These are phyloP conservation scores for Yasuhikotakia modesta DNA, from an alignment of 2,797 vertebrate genomes.

Conservation along the genomic window DNA sequence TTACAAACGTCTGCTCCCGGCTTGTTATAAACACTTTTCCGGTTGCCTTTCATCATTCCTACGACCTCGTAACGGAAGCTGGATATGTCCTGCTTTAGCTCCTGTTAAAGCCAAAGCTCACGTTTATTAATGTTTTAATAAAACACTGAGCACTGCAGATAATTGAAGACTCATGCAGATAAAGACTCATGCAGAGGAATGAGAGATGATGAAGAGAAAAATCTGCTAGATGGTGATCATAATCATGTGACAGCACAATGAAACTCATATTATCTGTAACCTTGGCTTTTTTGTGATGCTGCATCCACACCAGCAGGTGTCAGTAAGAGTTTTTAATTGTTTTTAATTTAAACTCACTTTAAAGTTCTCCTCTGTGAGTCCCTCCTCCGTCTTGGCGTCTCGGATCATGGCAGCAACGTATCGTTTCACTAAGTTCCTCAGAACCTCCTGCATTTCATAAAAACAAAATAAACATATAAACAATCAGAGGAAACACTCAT, in stretches of 20 bases:
- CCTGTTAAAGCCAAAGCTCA: too few relatives aligned
- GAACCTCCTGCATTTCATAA: slow-evolving; percentile 94
- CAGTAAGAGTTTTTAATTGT: too few relatives aligned
- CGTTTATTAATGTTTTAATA: too few relatives aligned
- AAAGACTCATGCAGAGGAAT: too few relatives aligned
- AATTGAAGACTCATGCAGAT: too few relatives aligned
- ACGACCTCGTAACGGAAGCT: slow-evolving; percentile 98
- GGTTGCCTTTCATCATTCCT: slow-evolving; percentile 89
- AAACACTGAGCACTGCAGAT: too few relatives aligned
- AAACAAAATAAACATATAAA: slow-evolving; percentile 26
- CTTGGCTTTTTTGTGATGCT: neutral
- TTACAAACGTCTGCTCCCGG: slow-evolving; percentile 67
- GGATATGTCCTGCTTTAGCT: slow-evolving; percentile 98
- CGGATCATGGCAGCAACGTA: slow-evolving; percentile 99
- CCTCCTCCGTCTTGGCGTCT: slow-evolving; percentile 97
- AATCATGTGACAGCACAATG: too few relatives aligned
- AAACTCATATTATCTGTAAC: too few relatives aligned
- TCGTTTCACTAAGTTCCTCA: slow-evolving; percentile 95
- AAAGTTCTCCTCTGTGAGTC: slow-evolving; percentile 97
- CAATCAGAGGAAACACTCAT: neutral
- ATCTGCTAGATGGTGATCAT: too few relatives aligned
- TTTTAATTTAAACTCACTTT: slow-evolving; percentile 82
- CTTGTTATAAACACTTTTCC: slow-evolving; percentile 66
- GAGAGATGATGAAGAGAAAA: too few relatives aligned
- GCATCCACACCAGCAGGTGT: neutral